Evolutionary conservation across 2,888 invertebrate genomes (phyloP), one percentile per base, ranked within the genome.

Genomic region (Sericinus montela): DNA sequence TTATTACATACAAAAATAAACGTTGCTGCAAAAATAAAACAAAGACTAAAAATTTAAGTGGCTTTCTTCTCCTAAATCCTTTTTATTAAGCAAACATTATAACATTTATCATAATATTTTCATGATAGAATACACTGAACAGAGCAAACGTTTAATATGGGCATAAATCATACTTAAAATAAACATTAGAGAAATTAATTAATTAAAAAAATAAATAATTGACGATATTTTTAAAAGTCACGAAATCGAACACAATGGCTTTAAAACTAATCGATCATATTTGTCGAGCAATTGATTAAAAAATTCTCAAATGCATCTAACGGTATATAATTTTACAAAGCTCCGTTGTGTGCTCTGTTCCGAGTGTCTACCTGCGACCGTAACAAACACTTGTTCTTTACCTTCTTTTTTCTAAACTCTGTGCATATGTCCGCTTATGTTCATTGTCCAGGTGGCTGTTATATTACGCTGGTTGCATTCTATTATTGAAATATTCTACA

Each of bases 311-410:
- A 67, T 65, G 65, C 63, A 67, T 71, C 66, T 85, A 86, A 85
- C 86, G 84, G 85, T 72, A 80, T 64, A 45, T 19, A 2, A 59
- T 58, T 58, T 55, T 53, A 77, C 75, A 80, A 81, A 67, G 70
- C 64, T 58, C 66, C 69, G 63, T 65, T 71, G 68, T 48, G 19
- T 55, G 54, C 50, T 54, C 54, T 51, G 47, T 13, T 32, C 14
- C 36, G 32, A 29, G 11, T 39, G 11, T 42, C 35, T 51, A 51
- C 66, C 72, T 66, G 54, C 59, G 56, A 58, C 66, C 65, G 65
- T 71, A 71, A 68, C 71, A 70, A 75, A 76, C 84, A 85, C 82
- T 83, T 81, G 77, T 74, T 67, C 71, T 69, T 77, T 69, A 3
- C 19, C 19, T 19, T 72, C 58, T 59, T 56, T 59, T 60, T 66